These are phyloP conservation scores for Macrocentrus cingulum DNA, from an alignment of 1,140 invertebrate species.

Conservation along the genomic window DNA sequence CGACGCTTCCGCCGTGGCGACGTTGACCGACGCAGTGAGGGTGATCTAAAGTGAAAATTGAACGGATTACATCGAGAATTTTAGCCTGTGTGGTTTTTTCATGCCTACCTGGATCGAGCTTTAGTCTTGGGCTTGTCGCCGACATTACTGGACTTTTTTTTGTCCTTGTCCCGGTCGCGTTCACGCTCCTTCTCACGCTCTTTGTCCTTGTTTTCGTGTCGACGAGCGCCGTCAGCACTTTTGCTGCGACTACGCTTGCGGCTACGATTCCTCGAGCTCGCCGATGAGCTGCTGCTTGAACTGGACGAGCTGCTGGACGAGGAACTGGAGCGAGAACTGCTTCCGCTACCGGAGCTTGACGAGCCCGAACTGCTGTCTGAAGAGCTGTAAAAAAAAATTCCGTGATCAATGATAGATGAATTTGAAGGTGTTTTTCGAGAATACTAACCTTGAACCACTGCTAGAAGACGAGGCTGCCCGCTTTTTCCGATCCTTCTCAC, in stretches of 20 bases:
- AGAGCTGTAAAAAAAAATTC: slow-evolving; percentile 61
- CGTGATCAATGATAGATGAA: too few species aligned
- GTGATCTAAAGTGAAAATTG: slow-evolving; percentile 53
- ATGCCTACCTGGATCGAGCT: slow-evolving; percentile 61
- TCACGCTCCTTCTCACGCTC: slow-evolving; percentile 60
- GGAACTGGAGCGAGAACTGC: slow-evolving; percentile 70
- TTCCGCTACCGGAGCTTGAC: slow-evolving; percentile 62
- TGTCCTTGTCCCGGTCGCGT: slow-evolving; percentile 55
- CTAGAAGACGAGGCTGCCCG: slow-evolving; percentile 75
- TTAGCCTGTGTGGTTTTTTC: too few species aligned
- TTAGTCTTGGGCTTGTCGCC: slow-evolving; percentile 64
- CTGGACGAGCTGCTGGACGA: slow-evolving; percentile 69
- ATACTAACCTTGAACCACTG: slow-evolving; percentile 70
- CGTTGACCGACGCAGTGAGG: slow-evolving; percentile 60
- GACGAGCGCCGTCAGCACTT: slow-evolving; percentile 56
- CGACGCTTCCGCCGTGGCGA: slow-evolving; percentile 65
- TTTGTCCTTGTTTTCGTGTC: slow-evolving; percentile 60
- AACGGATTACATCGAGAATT: too few species aligned
- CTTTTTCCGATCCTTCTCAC: slow-evolving; percentile 68
- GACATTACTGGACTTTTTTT: slow-evolving; percentile 52
- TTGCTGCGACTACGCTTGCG: slow-evolving; percentile 56
- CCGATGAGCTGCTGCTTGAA: slow-evolving; percentile 68
- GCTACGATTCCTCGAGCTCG: slow-evolving; percentile 59
- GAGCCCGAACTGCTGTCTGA: slow-evolving; percentile 73
- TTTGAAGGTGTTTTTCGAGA: not conserved